Percentiles rank a stretch among this genome's conserved stretches.
These are phyloP conservation scores for Brenthis hecate DNA, from an alignment of 2,888 invertebrate species.

Conservation along the genomic window DNA sequence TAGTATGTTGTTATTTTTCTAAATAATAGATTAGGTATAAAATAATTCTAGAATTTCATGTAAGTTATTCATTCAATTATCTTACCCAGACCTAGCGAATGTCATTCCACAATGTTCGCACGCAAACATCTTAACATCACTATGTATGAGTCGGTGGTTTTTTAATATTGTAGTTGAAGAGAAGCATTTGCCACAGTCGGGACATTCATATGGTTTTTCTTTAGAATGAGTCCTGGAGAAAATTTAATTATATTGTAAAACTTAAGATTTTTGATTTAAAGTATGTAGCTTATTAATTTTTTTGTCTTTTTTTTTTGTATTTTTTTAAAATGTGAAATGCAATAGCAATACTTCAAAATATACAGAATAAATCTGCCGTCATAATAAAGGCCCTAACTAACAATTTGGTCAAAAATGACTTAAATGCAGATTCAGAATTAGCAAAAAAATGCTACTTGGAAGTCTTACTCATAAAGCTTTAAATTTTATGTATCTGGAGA, in stretches of 20 bases:
- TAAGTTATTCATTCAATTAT: conserved; percentile 8
- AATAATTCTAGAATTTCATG: background rate
- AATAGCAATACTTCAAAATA: no score
- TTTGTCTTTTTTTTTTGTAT: no score
- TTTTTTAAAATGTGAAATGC: no score
- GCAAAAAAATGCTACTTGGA: no score
- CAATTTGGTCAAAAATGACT: no score
- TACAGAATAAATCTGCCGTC: no score
- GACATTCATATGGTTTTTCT: conserved; percentile 66
- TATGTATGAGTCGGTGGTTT: conserved; percentile 61
- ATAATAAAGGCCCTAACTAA: no score
- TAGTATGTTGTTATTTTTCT: no score
- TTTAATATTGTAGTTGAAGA: conserved; percentile 51
- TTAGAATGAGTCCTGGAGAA: conserved; percentile 67
- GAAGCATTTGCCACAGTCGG: conserved; percentile 63
- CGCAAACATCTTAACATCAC: conserved; percentile 48
- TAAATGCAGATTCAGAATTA: no score
- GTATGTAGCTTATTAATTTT: background rate
- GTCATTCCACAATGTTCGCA: conserved; percentile 63
- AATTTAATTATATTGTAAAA: background rate
- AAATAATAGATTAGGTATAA: no score
- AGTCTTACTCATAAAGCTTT: no score
- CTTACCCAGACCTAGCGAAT: conserved; percentile 58
- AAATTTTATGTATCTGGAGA: no score
- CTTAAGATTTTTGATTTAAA: background rate